phyloP scores from a whole-genome alignment of 2,797 vertebrate species.

The Brachyalestes nurse region DNA sequence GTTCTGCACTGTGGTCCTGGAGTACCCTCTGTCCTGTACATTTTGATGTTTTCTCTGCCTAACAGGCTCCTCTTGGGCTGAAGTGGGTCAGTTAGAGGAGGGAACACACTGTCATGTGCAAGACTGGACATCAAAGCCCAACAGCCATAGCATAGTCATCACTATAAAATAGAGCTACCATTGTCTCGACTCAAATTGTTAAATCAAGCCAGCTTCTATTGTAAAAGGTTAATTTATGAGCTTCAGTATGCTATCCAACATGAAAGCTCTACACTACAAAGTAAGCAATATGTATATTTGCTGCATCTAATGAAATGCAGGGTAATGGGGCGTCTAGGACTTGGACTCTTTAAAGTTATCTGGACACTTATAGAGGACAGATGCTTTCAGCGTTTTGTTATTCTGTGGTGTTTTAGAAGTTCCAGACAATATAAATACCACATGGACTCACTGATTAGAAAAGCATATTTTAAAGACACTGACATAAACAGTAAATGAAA shows the following conservation, averaged over 20 bases:
- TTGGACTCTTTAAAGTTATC: neutral
- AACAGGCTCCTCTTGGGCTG: neutral
- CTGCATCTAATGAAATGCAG: slow-evolving; percentile 14
- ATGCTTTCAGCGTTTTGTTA: slow-evolving; percentile 5
- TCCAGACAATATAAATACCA: slow-evolving; percentile 2
- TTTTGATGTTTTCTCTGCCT: neutral
- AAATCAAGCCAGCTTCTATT: neutral
- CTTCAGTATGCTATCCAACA: slow-evolving; percentile 33
- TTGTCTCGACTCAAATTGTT: neutral
- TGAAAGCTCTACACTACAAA: slow-evolving; percentile 52
- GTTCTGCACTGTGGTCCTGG: neutral
- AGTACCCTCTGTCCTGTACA: neutral
- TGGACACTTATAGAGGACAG: slow-evolving; percentile 23
- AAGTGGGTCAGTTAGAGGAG: neutral
- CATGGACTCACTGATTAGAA: neutral
- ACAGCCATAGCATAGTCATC: neutral
- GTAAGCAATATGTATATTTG: neutral
- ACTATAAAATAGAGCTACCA: neutral
- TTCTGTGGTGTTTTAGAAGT: neutral
- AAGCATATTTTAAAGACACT: neutral
- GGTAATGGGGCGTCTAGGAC: neutral
- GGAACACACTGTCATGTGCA: neutral
- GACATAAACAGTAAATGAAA: neutral
- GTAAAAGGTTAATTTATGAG: slow-evolving; percentile 36
- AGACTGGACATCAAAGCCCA: neutral